phyloP scores from a whole-genome alignment of 2,888 invertebrate species.

The Conops quadrifasciatus region DNA sequence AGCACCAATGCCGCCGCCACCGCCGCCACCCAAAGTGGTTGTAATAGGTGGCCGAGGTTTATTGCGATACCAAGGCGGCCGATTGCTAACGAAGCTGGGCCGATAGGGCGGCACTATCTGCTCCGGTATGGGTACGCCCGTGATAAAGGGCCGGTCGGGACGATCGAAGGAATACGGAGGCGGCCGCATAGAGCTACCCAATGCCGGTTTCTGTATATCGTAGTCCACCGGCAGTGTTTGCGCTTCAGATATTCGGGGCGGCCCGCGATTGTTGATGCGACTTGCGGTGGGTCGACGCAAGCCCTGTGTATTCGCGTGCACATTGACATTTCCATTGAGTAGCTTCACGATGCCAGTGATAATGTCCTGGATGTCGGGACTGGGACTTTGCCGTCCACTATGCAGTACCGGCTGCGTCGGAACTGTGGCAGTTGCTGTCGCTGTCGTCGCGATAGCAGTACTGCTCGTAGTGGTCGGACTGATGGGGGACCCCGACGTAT shows the following conservation, averaged over 20 bases:
- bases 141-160: constrained; percentile 71
- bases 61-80: constrained; percentile 75
- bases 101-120: constrained; percentile 77
- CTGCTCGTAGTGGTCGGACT: constrained; percentile 50
- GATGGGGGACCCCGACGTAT: constrained; percentile 62
- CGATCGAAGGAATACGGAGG: constrained; percentile 77
- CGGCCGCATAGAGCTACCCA: constrained; percentile 61
- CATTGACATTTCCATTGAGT: constrained; percentile 87
- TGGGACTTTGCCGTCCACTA: constrained; percentile 68
- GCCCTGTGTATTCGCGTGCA: constrained; percentile 77
- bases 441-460: constrained; percentile 61
- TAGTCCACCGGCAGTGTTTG: constrained; percentile 73
- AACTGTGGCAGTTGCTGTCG: constrained; percentile 56
- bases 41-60: constrained; percentile 67
- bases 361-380: constrained; percentile 87
- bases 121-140: constrained; percentile 78
- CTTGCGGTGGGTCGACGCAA: constrained; percentile 75
- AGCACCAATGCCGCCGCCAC: too few species aligned
- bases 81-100: constrained; percentile 69
- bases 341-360: constrained; percentile 89
- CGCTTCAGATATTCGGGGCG: constrained; percentile 83
- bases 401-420: constrained; percentile 45
- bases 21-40: constrained; percentile 60
- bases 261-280: constrained; percentile 89
- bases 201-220: constrained; percentile 58